Evolutionary conservation across 2,797 vertebrate genomes (phyloP).

Genomic region (Triplophysa bombifrons): DNA sequence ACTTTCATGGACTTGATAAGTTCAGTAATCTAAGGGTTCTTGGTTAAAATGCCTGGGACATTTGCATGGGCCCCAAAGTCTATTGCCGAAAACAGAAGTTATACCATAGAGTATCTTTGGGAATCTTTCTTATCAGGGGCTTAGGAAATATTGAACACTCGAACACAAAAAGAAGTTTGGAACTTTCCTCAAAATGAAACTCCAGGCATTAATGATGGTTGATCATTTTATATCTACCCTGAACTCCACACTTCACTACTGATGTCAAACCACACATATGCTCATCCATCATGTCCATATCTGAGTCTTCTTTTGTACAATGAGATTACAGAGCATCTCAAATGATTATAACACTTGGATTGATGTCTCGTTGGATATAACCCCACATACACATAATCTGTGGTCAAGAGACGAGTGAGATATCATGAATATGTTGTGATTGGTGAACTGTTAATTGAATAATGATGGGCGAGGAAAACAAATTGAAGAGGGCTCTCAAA

Average conservation of each 20-base stretch:
- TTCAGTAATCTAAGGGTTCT: not conserved
- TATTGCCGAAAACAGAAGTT: not conserved
- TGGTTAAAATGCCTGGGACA: not conserved
- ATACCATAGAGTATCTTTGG: not conserved
- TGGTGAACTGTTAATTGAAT: too few relatives aligned
- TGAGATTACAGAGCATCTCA: constrained; percentile 14
- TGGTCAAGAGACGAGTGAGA: not conserved
- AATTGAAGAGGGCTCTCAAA: too few relatives aligned
- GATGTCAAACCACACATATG: not conserved
- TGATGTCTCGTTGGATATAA: not conserved
- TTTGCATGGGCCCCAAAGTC: too few relatives aligned
- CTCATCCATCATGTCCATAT: not conserved
- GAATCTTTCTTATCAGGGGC: not conserved
- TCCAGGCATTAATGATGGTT: not conserved
- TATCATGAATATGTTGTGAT: not conserved
- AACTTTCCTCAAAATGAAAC: not conserved
- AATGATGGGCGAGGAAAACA: too few relatives aligned
- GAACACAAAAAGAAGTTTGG: not conserved
- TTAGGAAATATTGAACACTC: not conserved
- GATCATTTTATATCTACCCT: not conserved
- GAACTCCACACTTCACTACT: constrained; percentile 1
- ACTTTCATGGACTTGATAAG: constrained; percentile 1
- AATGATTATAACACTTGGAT: constrained; percentile 27
- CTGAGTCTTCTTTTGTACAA: constrained; percentile 6
- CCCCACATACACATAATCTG: not conserved